Base-by-base conservation (phyloP, 2,113 vertebrate species). In the Blennius ocellaris region DNA sequence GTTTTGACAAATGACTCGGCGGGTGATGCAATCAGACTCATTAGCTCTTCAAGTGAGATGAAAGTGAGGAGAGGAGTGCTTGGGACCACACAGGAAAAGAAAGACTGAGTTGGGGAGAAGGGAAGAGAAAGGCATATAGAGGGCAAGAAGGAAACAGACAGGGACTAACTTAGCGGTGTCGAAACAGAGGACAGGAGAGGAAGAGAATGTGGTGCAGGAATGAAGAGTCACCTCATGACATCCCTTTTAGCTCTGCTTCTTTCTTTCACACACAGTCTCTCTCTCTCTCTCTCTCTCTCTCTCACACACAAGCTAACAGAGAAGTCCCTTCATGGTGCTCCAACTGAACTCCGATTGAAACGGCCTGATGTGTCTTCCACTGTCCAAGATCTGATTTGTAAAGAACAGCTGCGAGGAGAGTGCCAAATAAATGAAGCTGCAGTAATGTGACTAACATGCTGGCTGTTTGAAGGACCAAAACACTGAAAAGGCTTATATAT, bases 331-430 rank as follows among this genome's bases (percentile, higher is more conserved):
- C 75, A 86, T 69, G 78, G 81, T 80, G 53, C 73, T 66, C 55
- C 8, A 51, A 81, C 65, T 89, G 80, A 87, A 87, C 86, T 80
- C 73, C 84, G 91, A 88, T 90, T 86, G 75, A 71, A 71, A 54
- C 78, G 67, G 89, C 79, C 87, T 4, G 21, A 30, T 76, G 78
- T 82, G 60, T 80, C 79, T 66, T 68, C 67, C 76, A 75, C 80
- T 66, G 77, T 90, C 89, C 88, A 87, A 84, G 84, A 77, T 86
- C 76, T 78, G 88, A 89, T 83, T 85, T 89, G 83, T 89, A 90
- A 89, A 77, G 91, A 93, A 89, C 91, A 90, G 87, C 86, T 89
- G 78, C 75, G 71, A 88, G 72, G 77, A 89, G 61, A 92, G 88
- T 74, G 73, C 64, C 57, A 83, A 68, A 78, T 30, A 92, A 75